Evolutionary conservation across 1,140 invertebrate species (phyloP).

Genomic region (Euwallacea similis): DNA sequence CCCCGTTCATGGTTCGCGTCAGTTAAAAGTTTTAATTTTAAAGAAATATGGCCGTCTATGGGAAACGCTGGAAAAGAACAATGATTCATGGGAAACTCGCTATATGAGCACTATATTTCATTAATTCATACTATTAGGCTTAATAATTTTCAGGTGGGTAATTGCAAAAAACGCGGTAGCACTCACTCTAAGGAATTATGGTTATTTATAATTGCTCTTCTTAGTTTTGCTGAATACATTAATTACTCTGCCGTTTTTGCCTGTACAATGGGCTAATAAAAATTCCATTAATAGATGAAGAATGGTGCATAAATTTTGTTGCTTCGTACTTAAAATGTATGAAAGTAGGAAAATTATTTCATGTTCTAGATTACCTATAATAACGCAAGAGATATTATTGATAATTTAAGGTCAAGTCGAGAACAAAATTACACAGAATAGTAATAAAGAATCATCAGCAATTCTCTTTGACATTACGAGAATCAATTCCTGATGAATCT

Average conservation of each 20-base stretch:
- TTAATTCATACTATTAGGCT: constrained; percentile 27
- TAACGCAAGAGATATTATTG: no score
- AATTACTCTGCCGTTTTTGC: neutral
- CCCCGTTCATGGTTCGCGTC: constrained; percentile 26
- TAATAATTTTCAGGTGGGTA: constrained; percentile 25
- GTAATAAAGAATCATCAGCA: no score
- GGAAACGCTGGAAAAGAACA: constrained; percentile 31
- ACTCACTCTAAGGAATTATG: constrained; percentile 9
- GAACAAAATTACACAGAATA: no score
- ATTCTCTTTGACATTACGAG: no score
- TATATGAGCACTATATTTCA: constrained; percentile 22
- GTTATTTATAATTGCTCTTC: constrained; percentile 22
- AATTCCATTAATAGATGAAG: no score
- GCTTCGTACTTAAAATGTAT: no score
- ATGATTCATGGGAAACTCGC: constrained; percentile 32
- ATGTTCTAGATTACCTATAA: neutral
- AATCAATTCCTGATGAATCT: no score
- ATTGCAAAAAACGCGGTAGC: constrained; percentile 28
- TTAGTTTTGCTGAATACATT: constrained; percentile 11
- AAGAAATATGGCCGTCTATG: constrained; percentile 28
- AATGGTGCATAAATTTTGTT: no score
- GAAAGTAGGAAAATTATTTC: neutral
- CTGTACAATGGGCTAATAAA: neutral
- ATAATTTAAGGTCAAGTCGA: no score
- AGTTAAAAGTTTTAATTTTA: constrained; percentile 31